phyloP scores from a whole-genome alignment of 2,113 vertebrate genomes.

The Cygnus atratus region DNA sequence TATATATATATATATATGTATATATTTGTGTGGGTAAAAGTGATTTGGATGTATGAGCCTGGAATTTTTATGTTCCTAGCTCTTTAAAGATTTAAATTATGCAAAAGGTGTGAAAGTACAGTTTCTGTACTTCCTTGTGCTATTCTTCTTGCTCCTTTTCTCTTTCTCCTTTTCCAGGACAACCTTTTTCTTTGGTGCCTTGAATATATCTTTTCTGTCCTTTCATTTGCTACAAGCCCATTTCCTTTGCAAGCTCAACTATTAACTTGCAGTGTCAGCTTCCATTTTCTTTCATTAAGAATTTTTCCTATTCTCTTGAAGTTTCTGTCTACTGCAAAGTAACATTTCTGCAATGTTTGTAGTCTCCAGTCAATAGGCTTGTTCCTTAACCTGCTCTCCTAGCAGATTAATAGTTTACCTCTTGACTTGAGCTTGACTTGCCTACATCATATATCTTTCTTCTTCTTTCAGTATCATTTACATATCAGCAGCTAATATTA shows the following conservation, averaged over 20 bases:
- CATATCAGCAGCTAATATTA: not conserved
- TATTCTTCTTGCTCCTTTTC: not conserved
- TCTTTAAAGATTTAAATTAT: not conserved
- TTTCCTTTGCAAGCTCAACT: not conserved
- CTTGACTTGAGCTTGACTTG: not conserved
- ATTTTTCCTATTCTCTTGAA: not conserved
- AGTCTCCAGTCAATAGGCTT: not conserved
- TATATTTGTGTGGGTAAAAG: not conserved
- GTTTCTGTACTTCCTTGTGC: not conserved
- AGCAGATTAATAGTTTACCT: not conserved
- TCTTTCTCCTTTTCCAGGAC: not conserved
- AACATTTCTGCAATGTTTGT: not conserved
- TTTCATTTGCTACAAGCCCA: not conserved
- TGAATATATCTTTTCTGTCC: not conserved
- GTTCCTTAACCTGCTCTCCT: not conserved
- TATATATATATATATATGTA: not conserved
- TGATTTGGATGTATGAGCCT: not conserved
- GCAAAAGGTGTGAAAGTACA: not conserved
- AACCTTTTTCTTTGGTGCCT: not conserved
- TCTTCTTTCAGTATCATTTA: not conserved
- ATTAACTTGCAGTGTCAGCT: not conserved
- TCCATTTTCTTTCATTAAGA: not conserved
- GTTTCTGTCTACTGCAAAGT: not conserved
- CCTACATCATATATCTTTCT: not conserved
- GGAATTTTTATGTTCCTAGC: not conserved